Evolutionary conservation across 2,888 invertebrate genomes (phyloP), one percentile per base, ranked within the genome.

Genomic region (Leucophora obtusa): DNA sequence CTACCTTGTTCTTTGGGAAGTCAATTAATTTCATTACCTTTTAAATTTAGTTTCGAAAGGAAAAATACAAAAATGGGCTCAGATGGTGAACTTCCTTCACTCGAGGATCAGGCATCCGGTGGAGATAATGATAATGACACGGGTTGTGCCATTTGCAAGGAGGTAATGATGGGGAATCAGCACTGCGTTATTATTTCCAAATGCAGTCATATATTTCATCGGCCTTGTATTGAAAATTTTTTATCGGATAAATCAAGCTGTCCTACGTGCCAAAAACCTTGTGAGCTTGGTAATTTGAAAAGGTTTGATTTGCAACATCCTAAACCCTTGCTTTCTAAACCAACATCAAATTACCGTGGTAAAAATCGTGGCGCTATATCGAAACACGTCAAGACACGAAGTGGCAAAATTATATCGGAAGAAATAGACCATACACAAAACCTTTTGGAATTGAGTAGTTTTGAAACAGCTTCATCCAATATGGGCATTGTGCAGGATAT

Each of bases 191-290:
- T 54, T n/a, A 14, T 66, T 24, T 17, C 38, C 17, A 35, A 18
- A 43, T 66, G 66, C 5, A 35, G 14, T 21, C 66, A 66, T 21
- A 35, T n/a, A 21, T 66, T 66, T 43, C 54, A 66, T 54, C 54
- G 66, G 24, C 21, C 66, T 5, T 66, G 66, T 24, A 54, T 66
- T 4, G 66, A 66, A 15, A 66, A 38, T 24, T 3, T n/a, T 66
- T 38, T 66, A 11, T 18, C 43, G n/a, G 21, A 43, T 2, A 54
- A 28, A 21, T 21, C 11, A 2, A 35, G 38, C 2, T 54, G 66
- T 24, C 66, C 66, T 38, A 18, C 24, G 3, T 66, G 66, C 43
- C 18, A 10, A 11, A 18, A 35, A 53, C 14, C 38, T 7, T 66
- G 66, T 43, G 66, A 66, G 2, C 54, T 66, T 24, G 14, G 11